A percentile compares a stretch with the other conserved stretches of the same genome.
phyloP scores from a whole-genome alignment of 2,888 invertebrate species.

The Ametastegia equiseti region DNA sequence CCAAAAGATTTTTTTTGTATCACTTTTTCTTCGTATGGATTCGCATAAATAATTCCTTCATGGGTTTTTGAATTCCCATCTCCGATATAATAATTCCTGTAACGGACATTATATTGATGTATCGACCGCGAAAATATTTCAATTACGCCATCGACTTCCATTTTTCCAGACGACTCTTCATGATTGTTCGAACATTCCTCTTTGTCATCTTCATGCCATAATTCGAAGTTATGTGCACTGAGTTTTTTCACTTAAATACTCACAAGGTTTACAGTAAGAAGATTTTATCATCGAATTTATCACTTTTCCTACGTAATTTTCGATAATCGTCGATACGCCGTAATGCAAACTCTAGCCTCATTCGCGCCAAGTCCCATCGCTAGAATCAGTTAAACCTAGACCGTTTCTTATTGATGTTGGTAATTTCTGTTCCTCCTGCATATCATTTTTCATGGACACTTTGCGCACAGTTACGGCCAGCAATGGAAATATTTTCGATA shows the following conservation, averaged over 20 bases:
- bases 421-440: constrained; percentile 52
- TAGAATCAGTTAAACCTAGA: constrained; percentile 54
- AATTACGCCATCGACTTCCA: constrained; percentile 45
- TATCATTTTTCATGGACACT: constrained; percentile 52
- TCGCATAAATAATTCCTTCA: constrained; percentile 22
- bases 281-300: constrained; percentile 48
- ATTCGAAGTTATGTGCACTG: constrained; percentile 46
- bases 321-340: constrained; percentile 51
- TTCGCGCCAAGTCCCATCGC: constrained; percentile 52
- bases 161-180: constrained; percentile 44
- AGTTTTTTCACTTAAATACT: constrained; percentile 39
- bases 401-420: constrained; percentile 51
- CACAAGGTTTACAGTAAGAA: constrained; percentile 47
- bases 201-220: constrained; percentile 41
- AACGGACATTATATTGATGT: constrained; percentile 48
- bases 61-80: constrained; percentile 52
- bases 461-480: constrained; percentile 51
- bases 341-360: constrained; percentile 51
- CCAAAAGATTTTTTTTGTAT: constrained; percentile 45
- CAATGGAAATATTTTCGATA: constrained; percentile 48
- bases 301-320: constrained; percentile 49
- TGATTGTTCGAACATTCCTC: constrained; percentile 43
- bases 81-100: constrained; percentile 48
- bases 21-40: constrained; percentile 28
- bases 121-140: constrained; percentile 45